Base-by-base conservation (phyloP, 2,888 invertebrate species). In the Papilio elwesi region DNA sequence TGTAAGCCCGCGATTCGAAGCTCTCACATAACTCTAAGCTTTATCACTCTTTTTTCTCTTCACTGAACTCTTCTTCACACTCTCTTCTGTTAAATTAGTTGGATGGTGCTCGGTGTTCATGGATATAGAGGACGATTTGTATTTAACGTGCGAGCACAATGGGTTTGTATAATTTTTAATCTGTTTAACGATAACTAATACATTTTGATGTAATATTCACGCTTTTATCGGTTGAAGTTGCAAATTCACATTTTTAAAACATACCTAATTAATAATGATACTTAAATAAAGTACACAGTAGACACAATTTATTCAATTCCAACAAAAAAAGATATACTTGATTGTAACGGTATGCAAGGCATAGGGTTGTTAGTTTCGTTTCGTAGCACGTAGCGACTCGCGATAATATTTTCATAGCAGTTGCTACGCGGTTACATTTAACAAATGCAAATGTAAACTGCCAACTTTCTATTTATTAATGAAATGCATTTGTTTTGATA, bases 61-160 rank as follows among this genome's bases (percentile, higher is more conserved):
- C 38, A 5, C 36, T 65, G 26, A 2, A 26, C 12, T 10, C 43
- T 51, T 10, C 43, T 51, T 43, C 51, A 1, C 12, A 48, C 71
- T 69, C 59, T 59, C 15, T 55, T 26, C 70, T 62, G 77, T 74
- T 78, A 76, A 76, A 78, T 78, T 80, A 81, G 80, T 82, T 85
- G 84, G 81, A 86, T 84, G 86, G 84, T 82, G 80, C 82, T 80
- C 85, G 84, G 85, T 84, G 82, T 86, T 85, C 82, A 92, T 93
- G 92, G 91, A 79, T 85, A 86, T 91, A 89, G 90, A 86, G 71
- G 90, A 91, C 78, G 90, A 90, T 85, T 84, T 87, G 82, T 89
- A 86, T 89, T 86, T 85, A 83, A 84, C 87, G 78, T 82, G 89
- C 82, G 90, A 89, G 89, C 84, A 86, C 83, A 88, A 82, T 77